Conservation (phyloP, 2,888 invertebrate species). For the Hedya salicella region DNA sequence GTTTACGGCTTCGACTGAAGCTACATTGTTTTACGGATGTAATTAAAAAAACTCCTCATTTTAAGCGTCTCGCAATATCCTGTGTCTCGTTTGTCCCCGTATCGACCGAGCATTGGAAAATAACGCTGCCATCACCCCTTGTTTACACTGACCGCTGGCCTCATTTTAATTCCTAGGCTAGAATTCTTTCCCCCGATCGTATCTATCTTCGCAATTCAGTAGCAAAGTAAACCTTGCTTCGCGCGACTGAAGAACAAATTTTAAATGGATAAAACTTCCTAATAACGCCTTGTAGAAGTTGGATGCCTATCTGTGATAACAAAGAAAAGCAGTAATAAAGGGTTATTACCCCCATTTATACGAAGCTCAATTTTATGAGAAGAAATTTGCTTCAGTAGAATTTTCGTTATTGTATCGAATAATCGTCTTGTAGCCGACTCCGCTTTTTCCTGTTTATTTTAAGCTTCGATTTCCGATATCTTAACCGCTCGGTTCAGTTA, state of each 20-base stretch:
- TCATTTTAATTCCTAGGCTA: constrained; percentile 71
- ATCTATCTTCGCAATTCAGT: background rate
- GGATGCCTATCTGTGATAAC: constrained; percentile 64
- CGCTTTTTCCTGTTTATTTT: constrained; percentile 28
- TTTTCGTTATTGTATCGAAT: constrained; percentile 54
- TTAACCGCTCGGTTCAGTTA: constrained; percentile 15
- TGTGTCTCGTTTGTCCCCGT: constrained; percentile 64
- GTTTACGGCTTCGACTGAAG: no score
- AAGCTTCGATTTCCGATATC: constrained; percentile 39
- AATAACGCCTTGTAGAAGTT: background rate
- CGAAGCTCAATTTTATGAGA: constrained; percentile 50
- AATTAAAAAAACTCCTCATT: constrained; percentile 65
- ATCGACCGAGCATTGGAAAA: constrained; percentile 72
- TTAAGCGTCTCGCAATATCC: constrained; percentile 72
- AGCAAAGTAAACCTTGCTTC: background rate
- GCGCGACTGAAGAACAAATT: background rate
- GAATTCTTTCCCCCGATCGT: constrained; percentile 6
- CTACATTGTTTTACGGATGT: constrained; percentile 49
- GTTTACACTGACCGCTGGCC: constrained; percentile 68
- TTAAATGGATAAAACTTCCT: background rate
- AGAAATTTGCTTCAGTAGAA: constrained; percentile 47
- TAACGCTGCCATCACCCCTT: constrained; percentile 57
- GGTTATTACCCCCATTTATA: constrained; percentile 57
- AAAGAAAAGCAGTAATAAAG: constrained; percentile 55
- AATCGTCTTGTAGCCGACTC: constrained; percentile 42